Evolutionary conservation across 30 jellyfish, hydroid and myxozoan species (phyloP), one percentile per base, ranked within the genome.

Genomic region (Phacellophora camtschatica): DNA sequence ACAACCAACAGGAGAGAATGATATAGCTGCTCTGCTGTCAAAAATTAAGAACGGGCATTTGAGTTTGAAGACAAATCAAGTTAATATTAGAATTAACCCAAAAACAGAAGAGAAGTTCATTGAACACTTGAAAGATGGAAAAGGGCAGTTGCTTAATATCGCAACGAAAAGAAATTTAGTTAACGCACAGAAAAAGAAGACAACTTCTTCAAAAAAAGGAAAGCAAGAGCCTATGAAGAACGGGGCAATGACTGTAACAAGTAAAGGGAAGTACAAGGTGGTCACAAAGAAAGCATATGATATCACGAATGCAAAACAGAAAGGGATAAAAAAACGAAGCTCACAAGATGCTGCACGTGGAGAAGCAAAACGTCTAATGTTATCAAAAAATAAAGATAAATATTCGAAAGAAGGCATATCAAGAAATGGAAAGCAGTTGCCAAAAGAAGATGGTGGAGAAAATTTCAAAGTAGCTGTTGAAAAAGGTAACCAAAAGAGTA

Each of bases 81-180:
- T 50, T 24, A 78, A 51, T 36, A 78, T 78, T 1, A 62, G 33
- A 12, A n/a, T 78, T 16, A 78, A 62, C 5, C 90, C 90, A 31
- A 78, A 78, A 31, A 34, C 32, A 15, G 32, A 15, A 23, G 42
- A n/a, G n/a, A 64, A 62, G 12, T 0, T 37, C 5, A 29, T 36
- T 28, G 28, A 66, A 11, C 48, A 31, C 19, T n/a, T 37, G 34
- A 76, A 45, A 23, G 82, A 66, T 1, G 74, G 90, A 7, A 68
- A 64, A 1, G 74, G 82, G 1, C 30, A 45, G 37, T 12, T 33
- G 70, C 6, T 78, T 58, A 57, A 48, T 49, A 9, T 66, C 12
- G 66, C 76, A 15, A 16, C 76, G 4, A 79, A 79, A 23, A 29
- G 80, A n/a, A n/a, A n/a, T n/a, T n/a, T n/a, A n/a, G n/a, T n/a